phyloP scores from a whole-genome alignment of 2,888 invertebrate genomes.

The Netelia virgata region DNA sequence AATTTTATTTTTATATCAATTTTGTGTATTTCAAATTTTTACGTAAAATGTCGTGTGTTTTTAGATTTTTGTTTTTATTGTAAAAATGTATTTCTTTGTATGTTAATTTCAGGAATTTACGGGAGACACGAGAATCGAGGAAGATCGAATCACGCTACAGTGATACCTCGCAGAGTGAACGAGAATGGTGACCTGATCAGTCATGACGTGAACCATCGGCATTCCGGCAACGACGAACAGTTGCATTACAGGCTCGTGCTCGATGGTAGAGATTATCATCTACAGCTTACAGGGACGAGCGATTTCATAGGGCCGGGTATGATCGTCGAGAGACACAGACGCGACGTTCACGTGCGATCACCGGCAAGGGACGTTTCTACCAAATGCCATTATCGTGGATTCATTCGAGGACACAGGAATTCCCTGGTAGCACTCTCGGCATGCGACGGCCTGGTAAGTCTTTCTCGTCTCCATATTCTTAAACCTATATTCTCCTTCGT shows the following conservation, averaged over 20 bases:
- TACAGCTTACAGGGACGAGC: slow-evolving; percentile 82
- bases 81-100: background rate
- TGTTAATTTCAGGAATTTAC: slow-evolving; percentile 84
- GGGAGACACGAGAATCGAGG: slow-evolving; percentile 84
- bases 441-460: slow-evolving; percentile 93
- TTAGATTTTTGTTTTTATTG: background rate
- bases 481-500: background rate
- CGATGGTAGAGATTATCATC: slow-evolving; percentile 82
- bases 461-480: background rate
- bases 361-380: slow-evolving; percentile 85
- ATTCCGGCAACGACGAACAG: slow-evolving; percentile 85
- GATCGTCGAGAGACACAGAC: slow-evolving; percentile 90
- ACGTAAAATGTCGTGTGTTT: background rate
- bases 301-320: slow-evolving; percentile 85
- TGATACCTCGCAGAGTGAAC: slow-evolving; percentile 88
- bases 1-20: background rate
- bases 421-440: slow-evolving; percentile 93
- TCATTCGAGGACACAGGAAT: slow-evolving; percentile 89
- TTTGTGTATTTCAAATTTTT: background rate
- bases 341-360: slow-evolving; percentile 76
- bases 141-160: slow-evolving; percentile 86
- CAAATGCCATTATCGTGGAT: slow-evolving; percentile 92
- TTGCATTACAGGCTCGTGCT: slow-evolving; percentile 86
- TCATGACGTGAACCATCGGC: slow-evolving; percentile 86
- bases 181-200: slow-evolving; percentile 87